Evolutionary conservation across 2,797 vertebrate genomes (phyloP).

Genomic region (Masticophis lateralis): DNA sequence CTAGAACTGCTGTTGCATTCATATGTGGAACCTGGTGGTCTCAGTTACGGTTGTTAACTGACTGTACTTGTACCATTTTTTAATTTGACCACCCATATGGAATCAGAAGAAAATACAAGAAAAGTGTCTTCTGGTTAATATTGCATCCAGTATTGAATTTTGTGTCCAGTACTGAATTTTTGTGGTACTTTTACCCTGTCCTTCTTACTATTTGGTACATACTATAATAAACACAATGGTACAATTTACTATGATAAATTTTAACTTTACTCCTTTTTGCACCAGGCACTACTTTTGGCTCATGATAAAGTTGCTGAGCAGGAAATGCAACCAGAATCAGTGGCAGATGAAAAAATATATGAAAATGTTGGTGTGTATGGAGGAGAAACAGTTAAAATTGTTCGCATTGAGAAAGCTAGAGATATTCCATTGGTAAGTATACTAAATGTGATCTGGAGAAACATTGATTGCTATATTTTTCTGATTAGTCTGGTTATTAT

Average conservation of each 20-base stretch:
- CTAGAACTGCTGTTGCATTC: background rate
- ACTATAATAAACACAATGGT: background rate
- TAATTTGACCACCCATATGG: background rate
- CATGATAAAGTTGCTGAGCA: slow-evolving; percentile 92
- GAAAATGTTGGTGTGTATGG: slow-evolving; percentile 89
- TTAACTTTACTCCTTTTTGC: slow-evolving; percentile 48
- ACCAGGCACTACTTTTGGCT: slow-evolving; percentile 86
- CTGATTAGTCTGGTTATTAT: background rate
- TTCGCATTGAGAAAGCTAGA: slow-evolving; percentile 92
- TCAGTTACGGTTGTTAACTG: background rate
- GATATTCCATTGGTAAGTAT: slow-evolving; percentile 91
- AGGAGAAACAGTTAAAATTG: slow-evolving; percentile 93
- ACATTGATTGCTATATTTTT: background rate
- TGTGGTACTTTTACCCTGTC: background rate
- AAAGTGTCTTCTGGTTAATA: background rate
- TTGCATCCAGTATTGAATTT: background rate
- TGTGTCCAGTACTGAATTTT: background rate
- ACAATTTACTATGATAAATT: background rate
- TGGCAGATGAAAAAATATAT: slow-evolving; percentile 75
- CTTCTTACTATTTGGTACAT: background rate
- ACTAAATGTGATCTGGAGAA: background rate
- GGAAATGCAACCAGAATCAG: slow-evolving; percentile 88
- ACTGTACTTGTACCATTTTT: background rate
- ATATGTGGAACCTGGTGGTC: background rate
- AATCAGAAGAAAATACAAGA: background rate